Evolutionary conservation across 2,113 vertebrate genomes (phyloP).

Genomic region (Axis porcinus): DNA sequence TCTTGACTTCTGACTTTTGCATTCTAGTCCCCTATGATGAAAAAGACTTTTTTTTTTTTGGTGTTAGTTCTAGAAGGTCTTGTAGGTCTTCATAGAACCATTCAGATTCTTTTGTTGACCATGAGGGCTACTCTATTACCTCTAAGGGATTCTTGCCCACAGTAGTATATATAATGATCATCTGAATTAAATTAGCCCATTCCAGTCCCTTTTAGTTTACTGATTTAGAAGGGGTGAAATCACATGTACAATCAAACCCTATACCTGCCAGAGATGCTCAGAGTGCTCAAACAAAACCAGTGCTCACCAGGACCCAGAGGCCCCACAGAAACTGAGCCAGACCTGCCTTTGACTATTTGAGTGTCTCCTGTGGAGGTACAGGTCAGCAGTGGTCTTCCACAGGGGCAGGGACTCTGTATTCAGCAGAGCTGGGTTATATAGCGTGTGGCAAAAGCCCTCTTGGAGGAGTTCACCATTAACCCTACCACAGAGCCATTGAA

Average conservation of each 20-base stretch:
- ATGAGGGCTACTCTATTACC: too few relatives aligned
- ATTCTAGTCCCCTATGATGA: too few relatives aligned
- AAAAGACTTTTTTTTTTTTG: too few relatives aligned
- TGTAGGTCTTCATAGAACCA: too few relatives aligned
- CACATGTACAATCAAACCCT: not conserved
- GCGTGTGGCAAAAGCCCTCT: not conserved
- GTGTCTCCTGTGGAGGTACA: not conserved
- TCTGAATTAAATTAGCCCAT: too few relatives aligned
- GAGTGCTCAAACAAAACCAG: not conserved
- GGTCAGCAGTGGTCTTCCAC: not conserved
- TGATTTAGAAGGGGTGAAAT: not conserved
- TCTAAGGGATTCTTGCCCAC: too few relatives aligned
- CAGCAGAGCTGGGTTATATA: not conserved
- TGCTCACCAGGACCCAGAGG: not conserved
- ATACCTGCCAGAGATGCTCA: not conserved
- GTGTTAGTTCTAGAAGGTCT: too few relatives aligned
- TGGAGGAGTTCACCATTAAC: not conserved
- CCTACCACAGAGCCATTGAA: not conserved
- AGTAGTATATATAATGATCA: too few relatives aligned
- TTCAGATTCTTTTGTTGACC: too few relatives aligned
- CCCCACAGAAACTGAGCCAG: not conserved
- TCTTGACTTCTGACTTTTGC: too few relatives aligned
- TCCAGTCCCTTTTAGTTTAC: too few relatives aligned
- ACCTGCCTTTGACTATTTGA: not conserved
- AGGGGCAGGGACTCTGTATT: not conserved